Percentiles rank a stretch among this genome's conserved stretches.
These are phyloP conservation scores for Bothrops alternatus DNA, from an alignment of 2,797 vertebrate species.

Conservation along the genomic window DNA sequence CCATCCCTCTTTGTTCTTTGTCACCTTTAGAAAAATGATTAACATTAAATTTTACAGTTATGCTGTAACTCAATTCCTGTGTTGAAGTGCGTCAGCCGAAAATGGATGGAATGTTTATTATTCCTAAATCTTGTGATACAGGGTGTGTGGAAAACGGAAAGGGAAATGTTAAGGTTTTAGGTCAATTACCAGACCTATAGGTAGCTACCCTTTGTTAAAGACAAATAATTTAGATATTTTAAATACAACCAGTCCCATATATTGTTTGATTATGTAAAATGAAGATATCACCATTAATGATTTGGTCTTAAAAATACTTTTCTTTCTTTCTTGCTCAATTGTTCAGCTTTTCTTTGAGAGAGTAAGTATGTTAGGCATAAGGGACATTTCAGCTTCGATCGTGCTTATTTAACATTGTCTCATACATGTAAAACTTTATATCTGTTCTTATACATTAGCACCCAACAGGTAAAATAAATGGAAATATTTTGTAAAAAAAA, in stretches of 20 bases:
- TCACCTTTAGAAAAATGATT: rapidly evolving
- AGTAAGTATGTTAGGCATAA: not conserved
- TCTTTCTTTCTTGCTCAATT: not conserved
- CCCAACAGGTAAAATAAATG: not conserved
- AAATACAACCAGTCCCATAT: not conserved
- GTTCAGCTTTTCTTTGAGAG: not conserved
- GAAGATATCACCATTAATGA: not conserved
- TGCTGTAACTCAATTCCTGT: not conserved
- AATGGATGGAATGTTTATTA: not conserved
- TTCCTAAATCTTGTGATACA: conserved; percentile 4
- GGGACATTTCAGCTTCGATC: not conserved
- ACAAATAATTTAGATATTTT: conserved; percentile 16
- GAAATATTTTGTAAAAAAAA: not conserved
- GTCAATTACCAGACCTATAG: conserved; percentile 32
- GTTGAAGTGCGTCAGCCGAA: conserved; percentile 3
- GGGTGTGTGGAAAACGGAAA: not conserved
- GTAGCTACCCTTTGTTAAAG: not conserved
- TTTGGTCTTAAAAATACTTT: not conserved
- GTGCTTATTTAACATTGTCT: not conserved
- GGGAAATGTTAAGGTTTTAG: conserved; percentile 43
- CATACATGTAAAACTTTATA: not conserved
- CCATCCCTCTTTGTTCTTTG: conserved; percentile 18
- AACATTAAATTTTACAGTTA: not conserved
- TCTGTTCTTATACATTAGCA: not conserved
- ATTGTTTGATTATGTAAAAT: conserved; percentile 20